phyloP scores from a whole-genome alignment of 2,113 vertebrate genomes.

The Peromyscus californicus region DNA sequence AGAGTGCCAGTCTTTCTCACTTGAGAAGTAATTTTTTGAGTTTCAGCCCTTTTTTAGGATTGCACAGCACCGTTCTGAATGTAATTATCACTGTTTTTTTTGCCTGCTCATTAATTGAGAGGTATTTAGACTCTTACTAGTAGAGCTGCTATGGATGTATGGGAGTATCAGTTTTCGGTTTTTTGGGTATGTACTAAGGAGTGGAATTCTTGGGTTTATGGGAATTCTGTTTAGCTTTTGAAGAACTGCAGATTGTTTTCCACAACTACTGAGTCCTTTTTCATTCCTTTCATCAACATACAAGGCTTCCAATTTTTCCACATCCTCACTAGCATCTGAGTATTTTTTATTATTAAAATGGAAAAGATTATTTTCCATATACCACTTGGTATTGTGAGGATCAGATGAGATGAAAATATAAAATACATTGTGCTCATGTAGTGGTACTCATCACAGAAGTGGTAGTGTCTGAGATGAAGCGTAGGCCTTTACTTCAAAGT shows the following conservation, averaged over 20 bases:
- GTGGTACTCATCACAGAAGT: neutral
- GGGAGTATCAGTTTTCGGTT: slow-evolving; percentile 49
- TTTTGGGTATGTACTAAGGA: neutral
- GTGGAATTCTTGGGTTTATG: neutral
- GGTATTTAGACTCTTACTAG: neutral
- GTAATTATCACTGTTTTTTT: neutral
- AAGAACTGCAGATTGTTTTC: slow-evolving; percentile 33
- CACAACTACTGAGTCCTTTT: slow-evolving; percentile 14
- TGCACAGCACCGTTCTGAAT: slow-evolving; percentile 33
- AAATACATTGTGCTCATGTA: neutral
- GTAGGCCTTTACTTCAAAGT: slow-evolving; percentile 32
- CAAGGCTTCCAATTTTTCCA: neutral
- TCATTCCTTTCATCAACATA: neutral
- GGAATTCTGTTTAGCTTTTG: slow-evolving; percentile 58
- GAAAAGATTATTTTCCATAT: slow-evolving; percentile 41
- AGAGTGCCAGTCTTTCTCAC: slow-evolving; percentile 5
- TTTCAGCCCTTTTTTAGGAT: slow-evolving; percentile 34
- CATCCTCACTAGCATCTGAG: neutral
- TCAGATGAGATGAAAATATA: slow-evolving; percentile 31
- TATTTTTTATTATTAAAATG: slow-evolving; percentile 8
- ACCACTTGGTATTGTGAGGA: neutral
- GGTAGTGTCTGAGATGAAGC: neutral
- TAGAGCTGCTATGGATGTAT: slow-evolving; percentile 13
- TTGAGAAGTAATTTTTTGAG: neutral
- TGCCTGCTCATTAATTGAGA: neutral